Evolutionary conservation across 2,888 invertebrate species (phyloP).

Genomic region (Colletes collaris): DNA sequence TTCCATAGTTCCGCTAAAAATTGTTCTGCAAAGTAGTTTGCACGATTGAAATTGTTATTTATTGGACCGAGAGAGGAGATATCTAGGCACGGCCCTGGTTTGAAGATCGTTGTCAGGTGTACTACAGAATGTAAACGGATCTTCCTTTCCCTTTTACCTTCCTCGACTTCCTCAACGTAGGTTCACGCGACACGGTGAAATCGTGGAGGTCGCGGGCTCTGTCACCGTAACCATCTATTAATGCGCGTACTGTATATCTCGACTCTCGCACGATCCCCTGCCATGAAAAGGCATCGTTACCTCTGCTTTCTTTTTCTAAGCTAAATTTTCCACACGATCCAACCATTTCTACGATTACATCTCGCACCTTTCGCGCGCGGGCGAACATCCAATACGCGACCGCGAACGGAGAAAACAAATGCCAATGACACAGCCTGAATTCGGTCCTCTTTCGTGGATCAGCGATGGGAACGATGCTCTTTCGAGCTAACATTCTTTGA

Average conservation of each 20-base stretch:
- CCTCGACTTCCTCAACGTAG: constrained; percentile 42
- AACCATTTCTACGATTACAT: constrained; percentile 24
- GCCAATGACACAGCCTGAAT: constrained; percentile 4
- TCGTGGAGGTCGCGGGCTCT: constrained; percentile 59
- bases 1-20: no score
- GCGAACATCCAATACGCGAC: background rate
- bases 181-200: constrained; percentile 59
- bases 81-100: background rate
- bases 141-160: constrained; percentile 63
- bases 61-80: no score
- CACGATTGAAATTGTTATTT: no score
- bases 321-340: constrained; percentile 28
- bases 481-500: background rate
- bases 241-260: constrained; percentile 2
- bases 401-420: background rate
- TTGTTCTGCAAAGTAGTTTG: no score
- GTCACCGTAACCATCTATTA: constrained; percentile 20
- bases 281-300: background rate
- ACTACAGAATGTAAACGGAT: constrained; percentile 1
- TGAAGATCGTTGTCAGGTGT: constrained; percentile 14
- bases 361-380: background rate
- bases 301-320: constrained; percentile 35
- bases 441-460: background rate
- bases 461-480: constrained; percentile 2
- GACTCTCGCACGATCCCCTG: background rate